Evolutionary conservation across 2,113 vertebrate genomes (phyloP).

Genomic region (Corydoras maculifer): DNA sequence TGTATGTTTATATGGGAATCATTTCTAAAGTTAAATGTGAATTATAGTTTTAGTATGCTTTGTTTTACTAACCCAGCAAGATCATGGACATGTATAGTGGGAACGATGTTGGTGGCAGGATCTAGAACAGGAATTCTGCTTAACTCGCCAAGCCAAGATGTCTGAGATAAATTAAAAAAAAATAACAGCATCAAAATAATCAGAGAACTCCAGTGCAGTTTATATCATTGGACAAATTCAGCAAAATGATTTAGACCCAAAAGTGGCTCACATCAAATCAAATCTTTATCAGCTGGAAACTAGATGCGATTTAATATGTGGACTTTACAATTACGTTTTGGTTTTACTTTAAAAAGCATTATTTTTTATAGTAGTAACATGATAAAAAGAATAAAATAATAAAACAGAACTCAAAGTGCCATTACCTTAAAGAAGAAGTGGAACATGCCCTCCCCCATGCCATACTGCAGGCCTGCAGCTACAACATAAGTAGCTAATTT

Average conservation of each 20-base stretch:
- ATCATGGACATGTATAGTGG: slow-evolving; percentile 83
- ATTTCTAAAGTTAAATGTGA: not conserved
- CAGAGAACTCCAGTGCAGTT: too few relatives aligned
- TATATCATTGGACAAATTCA: too few relatives aligned
- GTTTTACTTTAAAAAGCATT: not conserved
- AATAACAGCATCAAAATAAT: too few relatives aligned
- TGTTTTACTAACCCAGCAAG: slow-evolving; percentile 73
- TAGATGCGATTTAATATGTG: too few relatives aligned
- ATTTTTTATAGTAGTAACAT: not conserved
- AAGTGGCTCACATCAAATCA: too few relatives aligned
- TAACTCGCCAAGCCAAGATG: slow-evolving; percentile 75
- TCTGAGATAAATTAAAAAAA: slow-evolving; percentile 43
- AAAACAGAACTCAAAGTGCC: not conserved
- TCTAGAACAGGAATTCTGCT: slow-evolving; percentile 77
- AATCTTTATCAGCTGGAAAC: too few relatives aligned
- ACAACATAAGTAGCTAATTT: slow-evolving; percentile 76
- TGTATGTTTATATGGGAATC: too few relatives aligned
- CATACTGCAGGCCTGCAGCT: slow-evolving; percentile 81
- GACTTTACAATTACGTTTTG: too few relatives aligned
- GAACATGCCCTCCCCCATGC: slow-evolving; percentile 77
- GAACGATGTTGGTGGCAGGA: slow-evolving; percentile 74
- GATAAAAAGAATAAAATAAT: not conserved
- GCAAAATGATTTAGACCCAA: too few relatives aligned
- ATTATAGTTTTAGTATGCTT: not conserved
- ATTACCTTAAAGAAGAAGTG: slow-evolving; percentile 89